Base-by-base conservation (phyloP, 2,888 invertebrate species). In the Epinotia demarniana region DNA sequence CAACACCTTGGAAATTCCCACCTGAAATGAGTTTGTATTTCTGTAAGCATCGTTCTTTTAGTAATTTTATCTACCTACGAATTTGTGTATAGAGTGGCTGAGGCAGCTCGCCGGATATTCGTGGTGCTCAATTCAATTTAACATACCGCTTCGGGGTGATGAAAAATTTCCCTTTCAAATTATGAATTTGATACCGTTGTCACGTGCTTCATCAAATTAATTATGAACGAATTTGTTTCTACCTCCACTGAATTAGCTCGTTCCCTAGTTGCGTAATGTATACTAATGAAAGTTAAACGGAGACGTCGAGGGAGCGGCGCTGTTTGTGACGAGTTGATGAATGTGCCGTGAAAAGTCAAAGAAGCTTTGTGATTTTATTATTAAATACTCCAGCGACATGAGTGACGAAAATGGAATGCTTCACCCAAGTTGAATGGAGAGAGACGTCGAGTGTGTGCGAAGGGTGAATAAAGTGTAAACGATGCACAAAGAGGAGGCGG, bases 141-240 rank as follows among this genome's bases (percentile, higher is more conserved):
- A 81, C 80, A 81, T 82, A 86, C 82, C 89, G 88, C 88, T 89
- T 79, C 84, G 79, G 89, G 89, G 85, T 81, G 86, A 89, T 88
- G 89, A 91, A 92, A 92, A 91, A 89, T 90, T 89, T 90, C 89
- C 87, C 88, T 90, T 87, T 86, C 83, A 89, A 90, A 90, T 92
- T 90, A 89, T 87, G 86, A 91, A 87, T 88, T 87, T 88, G 88
- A 90, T 88, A 90, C 87, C 85, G 84, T 82, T 86, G 89, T 90
- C 91, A 89, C 89, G 89, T 86, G 85, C 86, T 87, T 84, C 86
- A 87, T 90, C 88, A 89, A 90, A 89, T 91, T 89, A 88, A 92
- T 91, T 90, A 89, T 84, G 80, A 79, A 77, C 79, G 83, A 86
- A 86, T 87, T 87, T 85, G 67, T 87, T 88, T 85, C 80, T 80